Evolutionary conservation across 2,113 vertebrate genomes (phyloP), one percentile per base, ranked within the genome.

Genomic region (Paratilapia polleni): DNA sequence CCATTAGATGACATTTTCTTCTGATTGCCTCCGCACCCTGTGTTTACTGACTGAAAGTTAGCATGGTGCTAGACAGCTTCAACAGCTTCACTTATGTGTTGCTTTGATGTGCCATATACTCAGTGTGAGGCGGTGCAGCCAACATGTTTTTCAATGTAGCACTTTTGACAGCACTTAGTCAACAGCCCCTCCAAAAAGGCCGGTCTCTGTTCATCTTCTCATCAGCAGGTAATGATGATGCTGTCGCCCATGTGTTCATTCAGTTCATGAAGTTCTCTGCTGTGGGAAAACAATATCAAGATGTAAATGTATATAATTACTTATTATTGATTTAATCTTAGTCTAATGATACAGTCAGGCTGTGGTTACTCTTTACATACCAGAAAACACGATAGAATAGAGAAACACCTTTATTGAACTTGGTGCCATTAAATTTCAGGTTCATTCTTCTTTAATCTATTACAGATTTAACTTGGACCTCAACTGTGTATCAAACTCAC

Each of bases 21-120:
- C 88, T 89, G 87, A 88, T 82, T 93, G 91, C 60, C 83, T 75
- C 52, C 68, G 22, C 24, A 62, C 26, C 3, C 73, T 56, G 38
- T 68, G 89, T 85, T 88, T n/a, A 56, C 88, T 90, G 91, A 90
- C 86, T 86, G 90, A 77, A 79, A 89, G 89, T 90, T 87, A 89
- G 86, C 81, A 28, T 11, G 81, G 75, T 12, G 87, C 75, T 47
- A 17, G 88, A 92, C 89, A 89, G 90, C 93, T 87, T 91, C 89
- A 92, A 83, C 90, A 36, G 76, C 86, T 80, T 84, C 88, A 79
- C 80, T 93, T 90, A 80, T 38, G 88, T 19, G 81, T 15, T 20
- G 86, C 94, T 95, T 94, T 95, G 92, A 95, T 89, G 92, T 94
- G 94, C 82, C 91, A 62, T 11, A 59, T 4, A 64, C 85, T 89